These are phyloP conservation scores for Heteronetta atricapilla DNA, from an alignment of 2,113 vertebrate genomes.

Conservation along the genomic window DNA sequence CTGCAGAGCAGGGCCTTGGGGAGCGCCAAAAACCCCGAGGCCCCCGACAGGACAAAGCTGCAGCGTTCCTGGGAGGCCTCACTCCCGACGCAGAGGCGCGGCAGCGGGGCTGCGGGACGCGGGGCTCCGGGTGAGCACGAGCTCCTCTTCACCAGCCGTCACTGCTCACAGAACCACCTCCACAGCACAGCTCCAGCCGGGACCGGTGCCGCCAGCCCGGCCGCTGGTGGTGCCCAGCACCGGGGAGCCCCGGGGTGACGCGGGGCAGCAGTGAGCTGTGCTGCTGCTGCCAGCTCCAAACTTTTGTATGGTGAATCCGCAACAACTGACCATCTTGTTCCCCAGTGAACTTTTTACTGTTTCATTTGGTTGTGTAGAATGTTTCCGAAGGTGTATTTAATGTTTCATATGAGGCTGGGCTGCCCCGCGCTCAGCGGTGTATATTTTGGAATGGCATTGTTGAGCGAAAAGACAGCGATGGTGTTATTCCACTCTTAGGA, in stretches of 20 bases:
- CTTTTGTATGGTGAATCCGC: slow-evolving; percentile 12
- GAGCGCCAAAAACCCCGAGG: not conserved
- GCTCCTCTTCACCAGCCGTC: accelerated
- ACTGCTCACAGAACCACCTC: not conserved
- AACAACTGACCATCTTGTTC: slow-evolving; percentile 26
- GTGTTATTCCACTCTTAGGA: slow-evolving; percentile 20
- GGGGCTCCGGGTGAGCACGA: not conserved
- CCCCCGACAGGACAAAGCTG: accelerated
- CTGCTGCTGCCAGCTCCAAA: not conserved
- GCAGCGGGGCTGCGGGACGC: accelerated
- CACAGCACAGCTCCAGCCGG: accelerated
- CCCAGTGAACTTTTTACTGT: slow-evolving; percentile 40
- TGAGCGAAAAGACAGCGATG: slow-evolving; percentile 20
- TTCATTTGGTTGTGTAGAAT: slow-evolving; percentile 65
- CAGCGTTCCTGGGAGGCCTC: not conserved
- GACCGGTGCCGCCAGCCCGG: accelerated
- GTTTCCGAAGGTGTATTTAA: slow-evolving; percentile 56
- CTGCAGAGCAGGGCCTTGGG: not conserved
- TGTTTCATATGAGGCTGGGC: slow-evolving; percentile 50
- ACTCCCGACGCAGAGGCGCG: not conserved
- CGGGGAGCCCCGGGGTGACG: accelerated
- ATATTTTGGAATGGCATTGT: slow-evolving; percentile 61
- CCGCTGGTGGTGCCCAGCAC: not conserved
- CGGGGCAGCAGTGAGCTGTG: not conserved
- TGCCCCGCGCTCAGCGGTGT: slow-evolving; percentile 56